Percentiles rank a stretch among this genome's conserved stretches.
phyloP scores from a whole-genome alignment of 2,888 invertebrate species.

The Lycia hirtaria region DNA sequence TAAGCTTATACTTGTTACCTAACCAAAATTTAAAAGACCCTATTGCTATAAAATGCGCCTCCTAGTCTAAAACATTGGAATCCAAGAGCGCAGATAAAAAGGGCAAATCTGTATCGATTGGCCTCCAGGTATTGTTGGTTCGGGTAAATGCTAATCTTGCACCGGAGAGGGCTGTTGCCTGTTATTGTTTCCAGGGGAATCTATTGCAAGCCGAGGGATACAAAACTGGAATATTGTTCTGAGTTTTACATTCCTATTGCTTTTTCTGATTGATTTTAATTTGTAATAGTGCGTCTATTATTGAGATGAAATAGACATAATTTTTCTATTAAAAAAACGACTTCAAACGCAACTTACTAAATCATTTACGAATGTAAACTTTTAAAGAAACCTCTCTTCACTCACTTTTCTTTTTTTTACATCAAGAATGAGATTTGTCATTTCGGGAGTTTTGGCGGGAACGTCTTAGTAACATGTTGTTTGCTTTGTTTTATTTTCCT shows the following conservation, averaged over 20 bases:
- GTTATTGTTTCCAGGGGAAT: constrained; percentile 24
- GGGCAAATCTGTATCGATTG: constrained; percentile 31
- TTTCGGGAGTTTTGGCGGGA: too few relatives aligned
- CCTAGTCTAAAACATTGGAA: constrained; percentile 11
- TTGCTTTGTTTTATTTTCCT: too few relatives aligned
- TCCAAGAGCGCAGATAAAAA: constrained; percentile 25
- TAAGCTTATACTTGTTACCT: background rate
- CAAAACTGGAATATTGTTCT: background rate
- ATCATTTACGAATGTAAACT: too few relatives aligned
- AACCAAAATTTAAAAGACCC: background rate
- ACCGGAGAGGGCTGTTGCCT: constrained; percentile 11
- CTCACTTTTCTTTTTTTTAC: too few relatives aligned
- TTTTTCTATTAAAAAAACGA: background rate
- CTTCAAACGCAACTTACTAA: background rate
- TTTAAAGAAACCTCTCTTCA: too few relatives aligned
- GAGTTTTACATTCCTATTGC: too few relatives aligned
- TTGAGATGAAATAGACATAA: background rate
- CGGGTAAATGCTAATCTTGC: constrained; percentile 26
- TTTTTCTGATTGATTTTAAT: too few relatives aligned
- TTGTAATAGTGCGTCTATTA: background rate
- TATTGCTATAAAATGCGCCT: background rate
- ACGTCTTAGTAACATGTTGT: too few relatives aligned
- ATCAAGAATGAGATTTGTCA: too few relatives aligned
- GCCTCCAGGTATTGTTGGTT: constrained; percentile 28
- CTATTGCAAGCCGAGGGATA: background rate